A percentile compares a stretch with the other conserved stretches of the same genome.
Evolutionary conservation across 2,797 vertebrate species (phyloP).

Genomic region (Kryptopterus vitreolus): DNA sequence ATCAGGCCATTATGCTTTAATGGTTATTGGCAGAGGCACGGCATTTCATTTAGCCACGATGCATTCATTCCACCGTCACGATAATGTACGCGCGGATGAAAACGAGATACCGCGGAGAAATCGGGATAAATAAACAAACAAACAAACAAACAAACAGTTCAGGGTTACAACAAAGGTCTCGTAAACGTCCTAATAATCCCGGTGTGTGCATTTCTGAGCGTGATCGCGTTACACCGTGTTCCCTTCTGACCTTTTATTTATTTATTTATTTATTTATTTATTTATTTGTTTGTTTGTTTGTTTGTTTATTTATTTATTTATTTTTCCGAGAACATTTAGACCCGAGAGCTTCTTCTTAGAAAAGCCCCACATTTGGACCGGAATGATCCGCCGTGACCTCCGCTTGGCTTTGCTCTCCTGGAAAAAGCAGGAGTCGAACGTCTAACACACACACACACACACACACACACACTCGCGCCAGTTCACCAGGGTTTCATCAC

Average conservation of each 20-base stretch:
- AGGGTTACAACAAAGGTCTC: not conserved
- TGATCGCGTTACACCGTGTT: not conserved
- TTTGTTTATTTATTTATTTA: no score
- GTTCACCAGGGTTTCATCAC: not conserved
- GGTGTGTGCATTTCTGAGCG: not conserved
- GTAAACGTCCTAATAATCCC: no score
- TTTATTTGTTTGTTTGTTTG: no score
- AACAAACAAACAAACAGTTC: no score
- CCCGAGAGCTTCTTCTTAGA: not conserved
- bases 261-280: no score
- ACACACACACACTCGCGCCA: not conserved
- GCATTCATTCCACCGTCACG: slow-evolving; percentile 29
- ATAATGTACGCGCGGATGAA: slow-evolving; percentile 40
- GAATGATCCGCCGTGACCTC: slow-evolving; percentile 20
- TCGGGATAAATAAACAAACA: no score
- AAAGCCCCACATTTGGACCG: slow-evolving; percentile 8
- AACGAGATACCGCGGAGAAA: slow-evolving; percentile 26
- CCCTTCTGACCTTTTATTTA: no score
- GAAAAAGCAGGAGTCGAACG: no score
- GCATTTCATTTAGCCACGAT: slow-evolving; percentile 36
- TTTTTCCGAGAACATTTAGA: slow-evolving; percentile 1
- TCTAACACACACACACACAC: not conserved
- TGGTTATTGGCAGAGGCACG: slow-evolving; percentile 48
- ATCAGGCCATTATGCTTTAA: slow-evolving; percentile 38
- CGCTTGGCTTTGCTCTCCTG: slow-evolving; percentile 22